Percentiles rank a stretch among this genome's conserved stretches.
Conservation (phyloP, 2,888 invertebrate genomes). For the Ashinkailepas kermadecensis region DNA sequence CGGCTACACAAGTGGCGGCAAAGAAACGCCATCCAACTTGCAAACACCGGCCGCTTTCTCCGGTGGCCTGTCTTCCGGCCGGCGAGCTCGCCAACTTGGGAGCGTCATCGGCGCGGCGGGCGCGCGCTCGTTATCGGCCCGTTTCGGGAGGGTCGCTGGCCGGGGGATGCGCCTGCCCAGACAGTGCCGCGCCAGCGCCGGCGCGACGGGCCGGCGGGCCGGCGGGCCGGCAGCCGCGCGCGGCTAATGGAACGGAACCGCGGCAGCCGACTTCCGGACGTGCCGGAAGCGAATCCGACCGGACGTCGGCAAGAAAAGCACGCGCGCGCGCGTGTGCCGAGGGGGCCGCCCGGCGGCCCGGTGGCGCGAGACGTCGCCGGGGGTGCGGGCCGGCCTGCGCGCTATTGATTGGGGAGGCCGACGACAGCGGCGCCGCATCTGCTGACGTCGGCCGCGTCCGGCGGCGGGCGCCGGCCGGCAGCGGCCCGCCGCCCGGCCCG, state of each 20-base stretch:
- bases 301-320: conserved; percentile 8
- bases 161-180: too few species aligned
- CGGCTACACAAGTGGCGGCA: too few species aligned
- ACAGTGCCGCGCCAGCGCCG: too few species aligned
- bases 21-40: too few species aligned
- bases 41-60: too few species aligned
- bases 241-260: conserved; percentile 16
- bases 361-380: background rate
- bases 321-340: background rate
- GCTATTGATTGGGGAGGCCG: conserved; percentile 8
- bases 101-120: too few species aligned
- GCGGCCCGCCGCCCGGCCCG: conserved; percentile 8
- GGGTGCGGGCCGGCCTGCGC: background rate
- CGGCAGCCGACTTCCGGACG: background rate
- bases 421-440: background rate
- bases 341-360: conserved; percentile 8
- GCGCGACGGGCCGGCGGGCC: too few species aligned
- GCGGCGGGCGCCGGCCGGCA: conserved; percentile 2
- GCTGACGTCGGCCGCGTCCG: conserved; percentile 1
- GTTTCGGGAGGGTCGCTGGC: too few species aligned
- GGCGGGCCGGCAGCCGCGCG: background rate
- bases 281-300: background rate
- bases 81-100: background rate
- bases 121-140: too few species aligned
- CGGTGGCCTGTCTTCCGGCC: background rate